Percentiles rank a stretch among this genome's conserved stretches.
These are phyloP conservation scores for Neuroscelio doddi DNA, from an alignment of 2,888 invertebrate genomes.

Conservation along the genomic window DNA sequence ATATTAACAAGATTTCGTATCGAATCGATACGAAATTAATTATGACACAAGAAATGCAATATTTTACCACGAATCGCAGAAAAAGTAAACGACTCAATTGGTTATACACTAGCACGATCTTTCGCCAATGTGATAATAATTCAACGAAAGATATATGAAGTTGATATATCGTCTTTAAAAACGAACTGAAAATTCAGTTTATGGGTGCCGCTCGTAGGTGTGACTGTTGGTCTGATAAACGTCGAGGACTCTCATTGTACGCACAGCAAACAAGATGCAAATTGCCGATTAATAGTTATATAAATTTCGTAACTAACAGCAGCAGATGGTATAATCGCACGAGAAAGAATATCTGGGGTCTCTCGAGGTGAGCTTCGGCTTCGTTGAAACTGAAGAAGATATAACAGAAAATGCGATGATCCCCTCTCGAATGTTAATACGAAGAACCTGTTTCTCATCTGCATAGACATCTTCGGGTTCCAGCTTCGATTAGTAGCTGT, in stretches of 20 bases:
- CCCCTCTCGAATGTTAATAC: conserved; percentile 36
- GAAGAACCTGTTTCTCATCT: conserved; percentile 50
- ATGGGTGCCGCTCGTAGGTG: no score
- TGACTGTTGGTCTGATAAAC: no score
- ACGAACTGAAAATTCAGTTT: no score
- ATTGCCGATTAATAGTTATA: conserved; percentile 31
- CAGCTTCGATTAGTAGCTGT: conserved; percentile 18
- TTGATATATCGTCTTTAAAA: no score
- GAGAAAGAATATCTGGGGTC: conserved; percentile 31
- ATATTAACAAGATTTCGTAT: no score
- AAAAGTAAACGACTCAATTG: no score
- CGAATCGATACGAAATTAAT: no score
- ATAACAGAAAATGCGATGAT: conserved; percentile 20
- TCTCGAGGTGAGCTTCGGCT: conserved; percentile 5
- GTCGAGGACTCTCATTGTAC: conserved; percentile 40
- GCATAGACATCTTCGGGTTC: conserved; percentile 28
- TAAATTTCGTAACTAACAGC: conserved; percentile 41
- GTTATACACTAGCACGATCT: no score
- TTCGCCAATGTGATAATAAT: no score
- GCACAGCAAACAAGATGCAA: conserved; percentile 16
- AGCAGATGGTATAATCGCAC: conserved; percentile 27
- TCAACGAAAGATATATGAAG: no score
- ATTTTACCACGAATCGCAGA: no score
- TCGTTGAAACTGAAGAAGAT: conserved; percentile 31
- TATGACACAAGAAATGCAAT: no score